These are phyloP conservation scores for Chroicocephalus ridibundus DNA, from an alignment of 2,113 vertebrate genomes.

Conservation along the genomic window DNA sequence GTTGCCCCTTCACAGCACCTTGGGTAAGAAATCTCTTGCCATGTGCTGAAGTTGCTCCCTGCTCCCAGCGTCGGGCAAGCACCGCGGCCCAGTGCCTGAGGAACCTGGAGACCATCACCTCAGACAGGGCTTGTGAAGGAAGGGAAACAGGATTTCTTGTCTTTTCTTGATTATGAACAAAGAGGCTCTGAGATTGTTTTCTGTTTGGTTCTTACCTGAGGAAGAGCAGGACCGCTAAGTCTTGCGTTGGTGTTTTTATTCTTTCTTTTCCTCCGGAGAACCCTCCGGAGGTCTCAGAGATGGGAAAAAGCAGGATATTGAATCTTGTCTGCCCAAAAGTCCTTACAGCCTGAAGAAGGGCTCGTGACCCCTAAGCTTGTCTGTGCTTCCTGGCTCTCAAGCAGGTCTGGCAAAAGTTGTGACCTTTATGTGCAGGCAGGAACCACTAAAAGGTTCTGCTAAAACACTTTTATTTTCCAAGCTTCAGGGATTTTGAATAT, in stretches of 20 bases:
- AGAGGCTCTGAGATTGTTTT: neutral
- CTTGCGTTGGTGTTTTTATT: neutral
- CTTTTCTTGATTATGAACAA: neutral
- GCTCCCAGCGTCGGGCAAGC: neutral
- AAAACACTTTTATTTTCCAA: neutral
- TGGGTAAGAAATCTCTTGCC: neutral
- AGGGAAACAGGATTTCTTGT: neutral
- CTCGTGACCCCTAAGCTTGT: neutral
- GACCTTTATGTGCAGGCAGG: neutral
- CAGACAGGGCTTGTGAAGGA: neutral
- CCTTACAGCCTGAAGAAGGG: neutral
- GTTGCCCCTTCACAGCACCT: neutral
- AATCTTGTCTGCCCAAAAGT: neutral
- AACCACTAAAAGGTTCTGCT: neutral
- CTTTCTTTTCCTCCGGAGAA: neutral
- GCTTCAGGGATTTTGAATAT: neutral
- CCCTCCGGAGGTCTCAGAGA: neutral
- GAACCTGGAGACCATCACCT: accelerated
- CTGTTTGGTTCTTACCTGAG: neutral
- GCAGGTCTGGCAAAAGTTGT: neutral
- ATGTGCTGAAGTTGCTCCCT: neutral
- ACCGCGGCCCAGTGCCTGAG: neutral
- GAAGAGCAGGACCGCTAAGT: neutral
- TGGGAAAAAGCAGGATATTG: neutral
- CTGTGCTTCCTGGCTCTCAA: neutral